These are phyloP conservation scores for Dermolepida albohirtum DNA, from an alignment of 2,888 invertebrate genomes.

Conservation along the genomic window DNA sequence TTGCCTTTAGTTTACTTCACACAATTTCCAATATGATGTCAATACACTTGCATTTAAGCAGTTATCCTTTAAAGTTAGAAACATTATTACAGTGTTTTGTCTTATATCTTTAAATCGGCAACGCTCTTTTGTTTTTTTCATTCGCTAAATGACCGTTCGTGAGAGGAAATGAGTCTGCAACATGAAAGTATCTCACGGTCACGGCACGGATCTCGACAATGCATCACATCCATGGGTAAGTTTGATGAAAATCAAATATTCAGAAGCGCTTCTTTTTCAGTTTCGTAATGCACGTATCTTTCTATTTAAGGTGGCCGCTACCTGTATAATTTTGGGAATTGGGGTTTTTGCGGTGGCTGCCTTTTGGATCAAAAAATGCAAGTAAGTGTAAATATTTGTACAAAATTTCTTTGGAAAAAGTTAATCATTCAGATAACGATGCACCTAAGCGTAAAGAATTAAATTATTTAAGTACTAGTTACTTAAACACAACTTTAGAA, in stretches of 20 bases:
- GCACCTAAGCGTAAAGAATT: not conserved
- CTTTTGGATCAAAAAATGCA: slow-evolving; percentile 67
- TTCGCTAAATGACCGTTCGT: slow-evolving; percentile 19
- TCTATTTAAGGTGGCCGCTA: slow-evolving; percentile 61
- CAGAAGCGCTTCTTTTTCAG: not conserved
- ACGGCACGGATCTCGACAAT: slow-evolving; percentile 28
- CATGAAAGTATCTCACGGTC: slow-evolving; percentile 41
- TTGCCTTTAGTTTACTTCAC: too few relatives aligned
- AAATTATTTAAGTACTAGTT: too few relatives aligned
- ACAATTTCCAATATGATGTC: too few relatives aligned
- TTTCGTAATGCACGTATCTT: slow-evolving; percentile 25
- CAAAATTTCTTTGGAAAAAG: not conserved
- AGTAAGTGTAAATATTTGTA: slow-evolving; percentile 58
- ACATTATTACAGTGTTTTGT: slow-evolving; percentile 4
- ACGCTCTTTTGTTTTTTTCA: slow-evolving; percentile 20
- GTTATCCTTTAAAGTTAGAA: not conserved
- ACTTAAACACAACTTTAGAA: too few relatives aligned
- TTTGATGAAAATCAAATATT: slow-evolving; percentile 28
- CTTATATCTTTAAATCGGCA: not conserved
- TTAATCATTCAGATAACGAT: too few relatives aligned
- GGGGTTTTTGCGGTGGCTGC: slow-evolving; percentile 64
- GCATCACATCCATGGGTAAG: slow-evolving; percentile 54
- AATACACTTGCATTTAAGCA: not conserved
- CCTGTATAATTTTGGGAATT: slow-evolving; percentile 63
- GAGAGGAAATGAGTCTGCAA: slow-evolving; percentile 37